Conservation (phyloP, 1,140 invertebrate genomes). For the Patella vulgata region DNA sequence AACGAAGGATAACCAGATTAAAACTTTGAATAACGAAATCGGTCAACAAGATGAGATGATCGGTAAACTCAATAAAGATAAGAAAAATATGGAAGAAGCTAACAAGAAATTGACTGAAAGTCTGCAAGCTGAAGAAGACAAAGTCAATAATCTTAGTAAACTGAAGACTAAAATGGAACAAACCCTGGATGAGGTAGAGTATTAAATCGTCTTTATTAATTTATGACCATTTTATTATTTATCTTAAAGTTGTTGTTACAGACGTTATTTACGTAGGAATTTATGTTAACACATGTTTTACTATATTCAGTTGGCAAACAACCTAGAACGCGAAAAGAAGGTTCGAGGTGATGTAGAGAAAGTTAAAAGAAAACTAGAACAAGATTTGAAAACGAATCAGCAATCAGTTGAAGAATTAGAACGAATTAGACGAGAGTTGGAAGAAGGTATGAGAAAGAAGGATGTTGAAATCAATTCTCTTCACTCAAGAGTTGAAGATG, state of each 20-base stretch:
- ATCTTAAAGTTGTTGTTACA: too few species aligned
- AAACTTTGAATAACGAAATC: constrained; percentile 92
- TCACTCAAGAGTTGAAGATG: constrained; percentile 95
- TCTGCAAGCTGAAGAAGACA: constrained; percentile 95
- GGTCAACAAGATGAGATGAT: constrained; percentile 98
- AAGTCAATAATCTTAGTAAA: constrained; percentile 98
- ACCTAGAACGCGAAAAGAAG: constrained; percentile 98
- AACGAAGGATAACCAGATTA: constrained; percentile 98
- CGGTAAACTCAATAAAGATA: constrained; percentile 99
- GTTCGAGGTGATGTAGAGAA: constrained; percentile 96
- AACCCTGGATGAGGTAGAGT: constrained; percentile 84
- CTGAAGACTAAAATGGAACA: constrained; percentile 97
- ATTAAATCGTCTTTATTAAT: background rate
- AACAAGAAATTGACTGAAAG: constrained; percentile 96
- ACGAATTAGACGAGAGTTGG: constrained; percentile 95
- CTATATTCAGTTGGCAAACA: constrained; percentile 81
- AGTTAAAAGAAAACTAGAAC: constrained; percentile 89
- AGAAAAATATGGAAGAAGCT: constrained; percentile 94
- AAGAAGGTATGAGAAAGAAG: constrained; percentile 82
- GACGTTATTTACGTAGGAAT: too few species aligned
- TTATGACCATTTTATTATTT: too few species aligned
- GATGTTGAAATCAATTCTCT: constrained; percentile 95
- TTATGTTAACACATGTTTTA: too few species aligned
- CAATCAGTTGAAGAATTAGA: constrained; percentile 96
- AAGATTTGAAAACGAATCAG: constrained; percentile 96